Evolutionary conservation across 2,113 vertebrate genomes (phyloP), one percentile per base, ranked within the genome.

Genomic region (Elanoides forficatus): DNA sequence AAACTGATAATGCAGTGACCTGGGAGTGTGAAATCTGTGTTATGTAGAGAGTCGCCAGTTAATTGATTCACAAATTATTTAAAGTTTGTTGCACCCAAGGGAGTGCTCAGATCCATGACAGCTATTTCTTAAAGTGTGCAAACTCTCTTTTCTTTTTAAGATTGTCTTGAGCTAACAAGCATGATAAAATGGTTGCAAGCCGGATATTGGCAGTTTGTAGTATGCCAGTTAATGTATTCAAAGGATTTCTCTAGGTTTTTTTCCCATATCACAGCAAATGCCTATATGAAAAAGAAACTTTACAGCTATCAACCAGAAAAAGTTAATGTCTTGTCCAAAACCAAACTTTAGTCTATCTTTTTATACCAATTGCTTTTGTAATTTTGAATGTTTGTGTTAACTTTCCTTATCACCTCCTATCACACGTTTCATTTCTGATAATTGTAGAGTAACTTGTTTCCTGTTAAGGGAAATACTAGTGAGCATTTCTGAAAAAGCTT

Each of bases 1-100:
- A 98, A 97, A 96, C 98, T 98, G 98, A 99, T 98, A 98, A 99
- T 98, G 98, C 98, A 98, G 97, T 98, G 98, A 99, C 99, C 98
- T 98, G 91, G 74, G 97, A 98, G 99, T 99, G 99, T 99, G 99
- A 99, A 99, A 99, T 99, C 98, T 98, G 97, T 98, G 98, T 98
- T 99, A 99, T 98, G 98, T 98, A 98, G 98, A 98, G 99, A 99
- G 99, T 99, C 36, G 96, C 98, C 98, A 98, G 98, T 99, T 99
- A 99, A 99, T 99, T 99, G 99, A 99, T 99, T 99, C 97, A 98
- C 99, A 99, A 99, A 99, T 99, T 99, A 99, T 99, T 99, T 99
- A 99, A 99, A 99, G 99, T 99, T 99, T 99, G 98, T 98, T 98
- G 98, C 97, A 97, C 99, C 98, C 98, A 96, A 95, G 99, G 99